Percentiles rank a stretch among this genome's conserved stretches.
These are phyloP conservation scores for Gallinago paraguaiae DNA, from an alignment of 2,113 vertebrate species.

Conservation along the genomic window DNA sequence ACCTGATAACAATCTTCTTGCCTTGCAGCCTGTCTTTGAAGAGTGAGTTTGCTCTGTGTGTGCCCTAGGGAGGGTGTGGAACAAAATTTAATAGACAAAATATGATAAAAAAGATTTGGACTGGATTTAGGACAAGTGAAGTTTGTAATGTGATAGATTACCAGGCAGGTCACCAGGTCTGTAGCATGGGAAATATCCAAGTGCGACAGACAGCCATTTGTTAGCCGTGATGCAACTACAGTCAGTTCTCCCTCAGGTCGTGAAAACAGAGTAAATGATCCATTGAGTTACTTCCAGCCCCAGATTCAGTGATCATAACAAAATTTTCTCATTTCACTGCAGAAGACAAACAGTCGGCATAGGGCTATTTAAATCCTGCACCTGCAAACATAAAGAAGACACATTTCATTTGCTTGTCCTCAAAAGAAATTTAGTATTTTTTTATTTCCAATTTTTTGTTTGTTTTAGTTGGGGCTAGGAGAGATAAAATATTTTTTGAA, in stretches of 20 bases:
- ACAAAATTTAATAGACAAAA: background rate
- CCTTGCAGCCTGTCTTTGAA: slow-evolving; percentile 13
- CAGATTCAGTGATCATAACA: background rate
- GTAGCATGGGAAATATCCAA: background rate
- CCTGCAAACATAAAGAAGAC: slow-evolving; percentile 35
- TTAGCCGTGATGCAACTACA: background rate
- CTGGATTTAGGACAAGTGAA: background rate
- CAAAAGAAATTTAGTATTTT: slow-evolving; percentile 24
- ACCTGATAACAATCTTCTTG: background rate
- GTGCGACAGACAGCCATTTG: background rate
- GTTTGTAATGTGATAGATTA: background rate
- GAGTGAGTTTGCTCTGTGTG: background rate
- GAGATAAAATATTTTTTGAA: background rate
- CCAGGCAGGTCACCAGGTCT: background rate
- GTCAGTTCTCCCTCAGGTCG: background rate
- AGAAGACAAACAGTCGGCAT: slow-evolving; percentile 2
- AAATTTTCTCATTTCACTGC: slow-evolving; percentile 1
- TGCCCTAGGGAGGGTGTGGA: background rate
- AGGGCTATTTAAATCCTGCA: background rate
- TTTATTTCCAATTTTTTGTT: background rate
- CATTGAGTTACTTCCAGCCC: background rate
- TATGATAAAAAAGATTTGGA: background rate
- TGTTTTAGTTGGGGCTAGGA: slow-evolving; percentile 7
- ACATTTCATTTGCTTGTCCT: slow-evolving; percentile 10
- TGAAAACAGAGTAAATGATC: background rate